phyloP scores from a whole-genome alignment of 2,113 vertebrate genomes.

The Cettia cetti region DNA sequence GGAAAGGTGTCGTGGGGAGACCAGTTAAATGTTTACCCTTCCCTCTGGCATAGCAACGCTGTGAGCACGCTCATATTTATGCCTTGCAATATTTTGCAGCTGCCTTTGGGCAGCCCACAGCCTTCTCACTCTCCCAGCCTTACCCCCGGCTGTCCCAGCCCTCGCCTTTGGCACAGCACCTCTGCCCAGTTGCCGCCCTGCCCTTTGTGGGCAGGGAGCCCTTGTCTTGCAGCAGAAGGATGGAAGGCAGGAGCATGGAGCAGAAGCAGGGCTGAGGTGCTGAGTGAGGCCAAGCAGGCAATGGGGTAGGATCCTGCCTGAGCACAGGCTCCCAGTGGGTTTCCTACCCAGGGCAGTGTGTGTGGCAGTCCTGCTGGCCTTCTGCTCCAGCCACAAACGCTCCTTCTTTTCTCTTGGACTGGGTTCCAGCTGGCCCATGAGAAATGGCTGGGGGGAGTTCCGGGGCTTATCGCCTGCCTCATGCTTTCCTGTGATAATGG shows the following conservation, averaged over 20 bases:
- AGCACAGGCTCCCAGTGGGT: neutral
- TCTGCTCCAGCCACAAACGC: neutral
- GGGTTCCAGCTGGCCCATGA: neutral
- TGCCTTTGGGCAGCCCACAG: neutral
- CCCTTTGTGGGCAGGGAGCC: neutral
- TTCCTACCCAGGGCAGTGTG: neutral
- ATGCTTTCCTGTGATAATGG: neutral
- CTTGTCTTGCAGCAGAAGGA: neutral
- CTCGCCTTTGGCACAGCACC: accelerated
- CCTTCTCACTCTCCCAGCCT: neutral
- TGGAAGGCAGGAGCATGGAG: neutral
- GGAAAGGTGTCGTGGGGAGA: neutral
- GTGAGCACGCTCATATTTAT: neutral
- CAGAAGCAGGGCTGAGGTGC: neutral
- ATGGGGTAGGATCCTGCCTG: neutral
- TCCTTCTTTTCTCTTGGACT: neutral
- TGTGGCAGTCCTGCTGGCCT: neutral
- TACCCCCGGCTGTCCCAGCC: accelerated
- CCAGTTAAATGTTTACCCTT: slow-evolving; percentile 10
- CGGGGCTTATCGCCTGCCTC: neutral
- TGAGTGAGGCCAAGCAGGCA: accelerated
- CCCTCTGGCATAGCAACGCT: neutral
- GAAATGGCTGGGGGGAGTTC: neutral
- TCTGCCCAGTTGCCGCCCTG: neutral
- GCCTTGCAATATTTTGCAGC: neutral